Conservation (phyloP, 2,113 vertebrate species). For the Microcebus tavaratra region DNA sequence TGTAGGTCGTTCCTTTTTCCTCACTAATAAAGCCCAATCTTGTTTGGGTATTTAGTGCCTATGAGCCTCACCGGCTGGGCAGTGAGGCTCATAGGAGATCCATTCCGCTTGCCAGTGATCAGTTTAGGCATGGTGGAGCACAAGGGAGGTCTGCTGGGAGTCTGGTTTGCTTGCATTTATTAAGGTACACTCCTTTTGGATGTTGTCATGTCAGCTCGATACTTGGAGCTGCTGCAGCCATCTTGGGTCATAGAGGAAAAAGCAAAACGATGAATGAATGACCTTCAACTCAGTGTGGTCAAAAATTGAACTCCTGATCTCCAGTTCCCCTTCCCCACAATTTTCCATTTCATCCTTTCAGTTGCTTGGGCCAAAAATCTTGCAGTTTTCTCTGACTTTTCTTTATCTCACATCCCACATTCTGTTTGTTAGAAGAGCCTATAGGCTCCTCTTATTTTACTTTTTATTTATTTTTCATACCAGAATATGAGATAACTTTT, state of each 20-base stretch:
- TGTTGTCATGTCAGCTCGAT: neutral
- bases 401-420: neutral
- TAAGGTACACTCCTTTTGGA: neutral
- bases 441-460: neutral
- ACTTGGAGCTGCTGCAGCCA: neutral
- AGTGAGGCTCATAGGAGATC: no score
- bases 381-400: neutral
- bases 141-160: neutral
- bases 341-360: neutral
- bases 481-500: no score
- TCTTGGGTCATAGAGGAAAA: neutral
- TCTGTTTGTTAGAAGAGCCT: neutral
- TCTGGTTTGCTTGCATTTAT: neutral
- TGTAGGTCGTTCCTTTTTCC: neutral
- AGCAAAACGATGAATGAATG: neutral
- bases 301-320: neutral
- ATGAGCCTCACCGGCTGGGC: neutral
- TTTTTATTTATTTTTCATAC: no score
- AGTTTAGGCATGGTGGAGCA: neutral
- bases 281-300: neutral
- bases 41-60: neutral
- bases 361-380: neutral
- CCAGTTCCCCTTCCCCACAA: neutral
- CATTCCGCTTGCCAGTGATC: neutral
- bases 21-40: neutral